Base-by-base conservation (phyloP, 1,140 invertebrate species). In the Papilio polyxenes region DNA sequence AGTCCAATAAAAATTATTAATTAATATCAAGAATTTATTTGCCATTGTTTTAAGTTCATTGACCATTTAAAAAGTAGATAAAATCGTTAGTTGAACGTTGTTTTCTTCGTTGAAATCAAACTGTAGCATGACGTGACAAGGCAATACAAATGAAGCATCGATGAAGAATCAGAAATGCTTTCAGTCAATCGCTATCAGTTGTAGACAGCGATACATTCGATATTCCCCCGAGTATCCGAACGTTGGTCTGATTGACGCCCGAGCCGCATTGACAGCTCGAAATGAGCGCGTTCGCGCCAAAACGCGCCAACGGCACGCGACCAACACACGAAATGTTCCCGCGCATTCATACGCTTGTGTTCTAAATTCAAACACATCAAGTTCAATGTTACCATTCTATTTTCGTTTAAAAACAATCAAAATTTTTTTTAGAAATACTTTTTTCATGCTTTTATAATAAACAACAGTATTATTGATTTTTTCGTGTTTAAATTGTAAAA, bases 341-440 rank as follows among this genome's bases (percentile, higher is more conserved):
- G 56, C 44, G 75, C 49, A 23, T 74, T 23, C 74, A 75, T 75
- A 75, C 9, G 37, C 8, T 40, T 76, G 44, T 20, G 75, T 51
- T 76, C 75, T 53, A 76, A 76, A 76, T 76, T 76, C 75, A 76
- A 53, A 76, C 72, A 44, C 75, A 53, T 76, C 75, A 76, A 76
- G 75, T 76, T 76, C 75, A 76, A 76, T 76, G 75, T 53, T 76
- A 40, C 15, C 10, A 65, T 65, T 59, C 59, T 62, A 65, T 80
- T 62, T n/a, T 20, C n/a, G 31, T 37, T 37, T 31, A 69, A 37
- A 69, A 31, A 69, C 65, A 69, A 69, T 37, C 31, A 13, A 9
- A 65, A 13, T 9, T 69, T 10, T 31, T 69, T 37, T 69, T 11
- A 2, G 11, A 13, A 65, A 4, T 37, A 3, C 13, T 31, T 13